Conservation (phyloP, 2,888 invertebrate species). For the Fabriciana adippe region DNA sequence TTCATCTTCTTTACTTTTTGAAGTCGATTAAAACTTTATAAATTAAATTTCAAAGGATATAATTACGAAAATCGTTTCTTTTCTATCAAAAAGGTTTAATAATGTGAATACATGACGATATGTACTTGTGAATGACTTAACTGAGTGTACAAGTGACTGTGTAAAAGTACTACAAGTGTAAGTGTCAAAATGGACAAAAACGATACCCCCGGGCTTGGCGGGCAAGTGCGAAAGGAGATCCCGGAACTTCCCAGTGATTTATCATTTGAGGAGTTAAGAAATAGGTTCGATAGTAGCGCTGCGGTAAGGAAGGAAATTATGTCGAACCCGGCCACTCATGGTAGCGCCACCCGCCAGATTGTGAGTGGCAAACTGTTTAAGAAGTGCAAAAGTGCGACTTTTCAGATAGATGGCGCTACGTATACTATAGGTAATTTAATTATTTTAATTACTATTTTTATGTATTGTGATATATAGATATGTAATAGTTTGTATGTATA, state of each 20-base stretch:
- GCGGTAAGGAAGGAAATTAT: constrained; percentile 65
- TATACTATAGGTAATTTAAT: constrained; percentile 94
- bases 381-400: constrained; percentile 94
- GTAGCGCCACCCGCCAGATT: constrained; percentile 75
- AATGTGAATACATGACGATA: constrained; percentile 22
- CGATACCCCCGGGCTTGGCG: constrained; percentile 45
- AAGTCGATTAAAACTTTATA: neutral
- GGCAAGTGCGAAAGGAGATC: constrained; percentile 67
- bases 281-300: constrained; percentile 74
- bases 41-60: neutral
- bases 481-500: too few relatives aligned
- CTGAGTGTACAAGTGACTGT: constrained; percentile 32
- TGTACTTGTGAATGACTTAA: constrained; percentile 26
- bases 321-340: constrained; percentile 75
- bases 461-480: too few relatives aligned
- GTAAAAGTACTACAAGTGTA: constrained; percentile 6
- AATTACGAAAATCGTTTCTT: neutral
- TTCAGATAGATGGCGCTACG: constrained; percentile 92
- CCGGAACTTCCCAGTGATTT: constrained; percentile 65
- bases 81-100: constrained; percentile 3
- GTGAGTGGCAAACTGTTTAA: constrained; percentile 85
- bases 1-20: too few relatives aligned
- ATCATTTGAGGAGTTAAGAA: constrained; percentile 74
- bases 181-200: constrained; percentile 49
- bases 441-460: too few relatives aligned